Percentiles rank a stretch among this genome's conserved stretches.
phyloP scores from a whole-genome alignment of 2,113 vertebrate species.

The Danio rerio region DNA sequence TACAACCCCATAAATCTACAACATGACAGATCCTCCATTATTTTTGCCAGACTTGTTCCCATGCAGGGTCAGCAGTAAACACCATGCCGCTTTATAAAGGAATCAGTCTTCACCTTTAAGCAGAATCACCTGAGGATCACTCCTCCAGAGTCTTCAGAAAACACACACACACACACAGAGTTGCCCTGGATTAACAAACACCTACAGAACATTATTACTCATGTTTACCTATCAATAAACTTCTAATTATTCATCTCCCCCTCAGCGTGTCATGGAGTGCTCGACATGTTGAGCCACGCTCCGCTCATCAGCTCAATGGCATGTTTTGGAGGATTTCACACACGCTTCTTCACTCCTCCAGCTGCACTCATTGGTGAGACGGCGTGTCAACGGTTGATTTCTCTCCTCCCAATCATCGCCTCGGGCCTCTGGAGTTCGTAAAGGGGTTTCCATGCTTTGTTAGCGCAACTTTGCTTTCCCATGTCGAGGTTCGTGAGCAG shows the following conservation, averaged over 20 bases:
- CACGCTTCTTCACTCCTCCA: neutral
- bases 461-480: constrained; percentile 64
- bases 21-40: neutral
- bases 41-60: neutral
- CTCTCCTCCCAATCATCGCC: neutral
- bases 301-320: neutral
- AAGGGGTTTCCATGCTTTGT: constrained; percentile 63
- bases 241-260: neutral
- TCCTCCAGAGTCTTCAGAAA: neutral
- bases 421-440: constrained; percentile 54
- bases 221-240: neutral
- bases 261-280: neutral
- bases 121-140: neutral
- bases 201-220: neutral
- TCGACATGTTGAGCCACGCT: constrained; percentile 1
- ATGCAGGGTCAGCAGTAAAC: neutral
- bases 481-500: constrained; percentile 61
- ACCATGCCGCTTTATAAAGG: neutral
- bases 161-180: neutral
- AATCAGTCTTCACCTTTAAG: neutral
- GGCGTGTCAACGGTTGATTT: neutral
- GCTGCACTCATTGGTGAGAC: neutral
- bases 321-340: neutral
- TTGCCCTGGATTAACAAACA: neutral
- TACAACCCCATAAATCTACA: too few relatives aligned